Evolutionary conservation across 2,797 vertebrate genomes (phyloP).

Genomic region (Rhinogobio ventralis): DNA sequence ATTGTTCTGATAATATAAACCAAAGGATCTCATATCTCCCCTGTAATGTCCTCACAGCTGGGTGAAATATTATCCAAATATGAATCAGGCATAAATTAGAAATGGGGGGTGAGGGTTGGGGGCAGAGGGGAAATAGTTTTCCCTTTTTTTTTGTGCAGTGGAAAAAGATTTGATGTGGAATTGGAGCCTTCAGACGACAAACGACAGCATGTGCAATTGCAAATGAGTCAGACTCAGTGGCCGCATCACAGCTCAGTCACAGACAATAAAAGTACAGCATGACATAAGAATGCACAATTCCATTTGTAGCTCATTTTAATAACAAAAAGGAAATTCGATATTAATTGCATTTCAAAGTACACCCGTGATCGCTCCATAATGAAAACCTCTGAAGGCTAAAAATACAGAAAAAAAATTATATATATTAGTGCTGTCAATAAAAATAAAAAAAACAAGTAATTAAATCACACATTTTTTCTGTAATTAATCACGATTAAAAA

Average conservation of each 20-base stretch:
- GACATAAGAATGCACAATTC: not conserved
- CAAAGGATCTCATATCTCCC: conserved; percentile 47
- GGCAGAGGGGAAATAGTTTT: conserved; percentile 25
- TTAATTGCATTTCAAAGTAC: conserved; percentile 1
- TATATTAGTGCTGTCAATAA: too few relatives aligned
- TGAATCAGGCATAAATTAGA: conserved; percentile 57
- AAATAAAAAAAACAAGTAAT: too few relatives aligned
- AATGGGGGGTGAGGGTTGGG: not conserved
- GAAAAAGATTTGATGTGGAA: conserved; percentile 31
- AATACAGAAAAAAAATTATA: not conserved
- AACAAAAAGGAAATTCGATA: not conserved
- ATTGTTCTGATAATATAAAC: conserved; percentile 49
- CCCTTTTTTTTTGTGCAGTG: conserved; percentile 9
- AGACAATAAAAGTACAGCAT: not conserved
- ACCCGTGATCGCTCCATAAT: conserved; percentile 28
- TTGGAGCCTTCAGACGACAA: conserved; percentile 26
- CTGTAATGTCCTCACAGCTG: conserved; percentile 44
- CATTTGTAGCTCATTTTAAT: conserved; percentile 16
- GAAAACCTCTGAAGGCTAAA: conserved; percentile 44
- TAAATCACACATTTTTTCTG: too few relatives aligned
- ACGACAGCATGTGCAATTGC: conserved; percentile 61
- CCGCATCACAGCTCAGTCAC: not conserved
- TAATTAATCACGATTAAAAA: too few relatives aligned
- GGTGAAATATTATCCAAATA: conserved; percentile 56
- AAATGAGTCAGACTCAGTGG: conserved; percentile 58